phyloP scores from a whole-genome alignment of 2,888 invertebrate genomes.

The Acanthococcus lagerstroemiae region DNA sequence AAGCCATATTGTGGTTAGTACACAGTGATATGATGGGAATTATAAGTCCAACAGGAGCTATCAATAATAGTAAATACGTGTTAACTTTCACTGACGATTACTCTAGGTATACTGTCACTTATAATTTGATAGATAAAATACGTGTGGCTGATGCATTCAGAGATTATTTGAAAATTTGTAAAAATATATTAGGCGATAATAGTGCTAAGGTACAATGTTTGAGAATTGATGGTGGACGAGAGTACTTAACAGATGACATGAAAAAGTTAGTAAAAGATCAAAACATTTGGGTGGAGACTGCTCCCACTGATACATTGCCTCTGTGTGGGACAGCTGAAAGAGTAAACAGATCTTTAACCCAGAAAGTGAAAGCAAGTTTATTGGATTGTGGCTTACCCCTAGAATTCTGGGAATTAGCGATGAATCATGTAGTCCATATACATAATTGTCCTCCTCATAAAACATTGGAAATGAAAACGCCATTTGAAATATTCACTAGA shows the following conservation, averaged over 20 bases:
- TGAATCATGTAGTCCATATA: neutral
- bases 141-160: neutral
- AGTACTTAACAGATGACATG: neutral
- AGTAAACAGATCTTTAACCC: neutral
- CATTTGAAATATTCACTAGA: neutral
- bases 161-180: neutral
- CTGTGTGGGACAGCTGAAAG: neutral
- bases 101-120: neutral
- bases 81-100: neutral
- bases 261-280: neutral
- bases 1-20: neutral
- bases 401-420: neutral
- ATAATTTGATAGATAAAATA: neutral
- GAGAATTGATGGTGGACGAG: neutral
- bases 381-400: neutral
- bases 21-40: neutral
- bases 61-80: neutral
- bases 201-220: neutral
- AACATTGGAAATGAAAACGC: neutral
- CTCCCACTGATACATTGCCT: neutral
- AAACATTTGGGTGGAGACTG: neutral
- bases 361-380: neutral
- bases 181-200: neutral
- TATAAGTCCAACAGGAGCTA: neutral
- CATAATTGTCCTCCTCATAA: neutral